Conservation (phyloP, 2,797 vertebrate genomes). For the Fundulus diaphanus region DNA sequence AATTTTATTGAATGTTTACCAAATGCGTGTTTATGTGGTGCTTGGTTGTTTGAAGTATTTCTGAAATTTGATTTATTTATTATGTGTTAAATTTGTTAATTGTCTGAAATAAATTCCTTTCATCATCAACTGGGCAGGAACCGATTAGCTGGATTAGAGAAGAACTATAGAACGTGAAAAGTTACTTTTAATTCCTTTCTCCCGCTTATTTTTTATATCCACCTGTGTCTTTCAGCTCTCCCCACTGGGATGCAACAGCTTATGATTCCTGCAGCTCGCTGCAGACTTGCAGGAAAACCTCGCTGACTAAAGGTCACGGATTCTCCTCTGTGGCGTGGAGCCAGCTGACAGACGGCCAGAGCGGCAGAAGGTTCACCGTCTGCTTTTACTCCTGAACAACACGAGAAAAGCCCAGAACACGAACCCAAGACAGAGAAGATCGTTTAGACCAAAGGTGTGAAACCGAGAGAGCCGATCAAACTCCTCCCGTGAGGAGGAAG, state of each 20-base stretch:
- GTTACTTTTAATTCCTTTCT: background rate
- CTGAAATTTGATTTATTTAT: too few species aligned
- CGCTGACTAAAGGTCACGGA: constrained; percentile 26
- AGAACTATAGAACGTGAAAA: background rate
- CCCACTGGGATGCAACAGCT: background rate
- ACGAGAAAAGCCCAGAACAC: background rate
- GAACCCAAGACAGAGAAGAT: constrained; percentile 3
- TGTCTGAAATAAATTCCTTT: too few species aligned
- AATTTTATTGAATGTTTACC: too few species aligned
- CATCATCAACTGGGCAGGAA: background rate
- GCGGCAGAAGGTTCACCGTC: constrained; percentile 27
- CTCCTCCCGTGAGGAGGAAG: background rate
- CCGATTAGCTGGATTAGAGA: background rate
- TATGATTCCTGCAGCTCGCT: constrained; percentile 19
- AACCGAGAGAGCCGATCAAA: background rate
- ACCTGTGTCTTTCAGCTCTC: background rate
- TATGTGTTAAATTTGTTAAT: too few species aligned
- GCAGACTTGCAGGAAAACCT: constrained; percentile 24
- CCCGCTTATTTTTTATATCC: background rate
- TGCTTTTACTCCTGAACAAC: constrained; percentile 15
- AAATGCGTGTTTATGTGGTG: too few species aligned
- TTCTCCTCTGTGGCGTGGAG: constrained; percentile 21
- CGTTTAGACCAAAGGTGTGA: background rate
- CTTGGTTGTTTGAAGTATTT: too few species aligned
- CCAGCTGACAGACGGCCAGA: constrained; percentile 21